These are phyloP conservation scores for Eriosoma lanigerum DNA, from an alignment of 1,140 invertebrate species.

Conservation along the genomic window DNA sequence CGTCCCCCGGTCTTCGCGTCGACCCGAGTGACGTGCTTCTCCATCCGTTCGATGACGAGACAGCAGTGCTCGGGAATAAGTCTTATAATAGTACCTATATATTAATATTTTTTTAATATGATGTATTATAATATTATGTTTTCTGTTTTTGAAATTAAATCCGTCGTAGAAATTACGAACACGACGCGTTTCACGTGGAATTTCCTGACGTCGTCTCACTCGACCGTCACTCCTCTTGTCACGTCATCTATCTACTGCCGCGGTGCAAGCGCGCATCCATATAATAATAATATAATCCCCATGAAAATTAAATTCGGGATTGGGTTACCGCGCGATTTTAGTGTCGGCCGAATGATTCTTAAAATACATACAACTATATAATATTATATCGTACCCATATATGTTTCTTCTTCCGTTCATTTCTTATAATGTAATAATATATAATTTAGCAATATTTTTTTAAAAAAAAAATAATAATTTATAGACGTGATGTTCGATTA, in stretches of 20 bases:
- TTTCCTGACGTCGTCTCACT: slow-evolving; percentile 16
- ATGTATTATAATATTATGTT: not conserved
- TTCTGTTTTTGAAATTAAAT: slow-evolving; percentile 50
- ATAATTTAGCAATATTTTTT: not conserved
- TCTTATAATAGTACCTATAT: not conserved
- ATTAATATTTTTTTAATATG: not conserved
- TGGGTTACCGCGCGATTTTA: slow-evolving; percentile 31
- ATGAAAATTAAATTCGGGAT: slow-evolving; percentile 41
- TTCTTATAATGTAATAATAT: not conserved
- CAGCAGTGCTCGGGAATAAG: not conserved
- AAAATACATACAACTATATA: no score
- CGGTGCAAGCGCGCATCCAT: not conserved
- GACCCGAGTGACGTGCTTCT: slow-evolving; percentile 15
- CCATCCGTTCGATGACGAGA: slow-evolving; percentile 5
- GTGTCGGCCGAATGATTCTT: slow-evolving; percentile 3
- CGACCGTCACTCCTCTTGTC: slow-evolving; percentile 35
- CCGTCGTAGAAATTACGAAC: not conserved
- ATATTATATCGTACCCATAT: not conserved
- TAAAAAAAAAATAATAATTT: no score
- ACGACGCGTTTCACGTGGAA: slow-evolving; percentile 30
- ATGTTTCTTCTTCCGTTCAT: not conserved
- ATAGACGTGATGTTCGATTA: no score
- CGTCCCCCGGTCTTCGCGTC: not conserved
- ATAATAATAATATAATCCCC: not conserved
- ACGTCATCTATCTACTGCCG: no score